phyloP scores from a whole-genome alignment of 2,113 vertebrate genomes.

The Alexandromys fortis region DNA sequence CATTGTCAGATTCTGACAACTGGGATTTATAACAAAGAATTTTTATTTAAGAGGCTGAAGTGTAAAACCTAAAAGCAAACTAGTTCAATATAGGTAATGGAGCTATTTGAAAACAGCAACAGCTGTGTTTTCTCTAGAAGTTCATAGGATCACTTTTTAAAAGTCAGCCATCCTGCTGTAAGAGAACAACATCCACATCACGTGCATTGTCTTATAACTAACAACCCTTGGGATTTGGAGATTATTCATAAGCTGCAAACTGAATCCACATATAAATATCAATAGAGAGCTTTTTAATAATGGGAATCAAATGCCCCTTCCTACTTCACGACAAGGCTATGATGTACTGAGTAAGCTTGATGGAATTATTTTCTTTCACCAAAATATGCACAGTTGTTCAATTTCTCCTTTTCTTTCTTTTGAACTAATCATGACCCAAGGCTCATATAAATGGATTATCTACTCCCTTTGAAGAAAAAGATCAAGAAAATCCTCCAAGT shows the following conservation, averaged over 20 bases:
- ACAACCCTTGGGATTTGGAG: conserved; percentile 58
- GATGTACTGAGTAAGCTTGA: conserved; percentile 71
- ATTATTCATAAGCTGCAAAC: conserved; percentile 13
- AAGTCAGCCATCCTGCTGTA: conserved; percentile 59
- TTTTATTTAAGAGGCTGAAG: conserved; percentile 56
- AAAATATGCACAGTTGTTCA: conserved; percentile 84
- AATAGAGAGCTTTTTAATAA: conserved; percentile 59
- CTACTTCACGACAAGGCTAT: conserved; percentile 79
- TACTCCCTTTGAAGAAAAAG: conserved; percentile 90
- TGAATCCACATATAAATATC: background rate
- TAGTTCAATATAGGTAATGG: conserved; percentile 56
- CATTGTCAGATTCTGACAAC: conserved; percentile 64
- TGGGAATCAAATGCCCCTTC: conserved; percentile 70
- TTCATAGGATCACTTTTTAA: conserved; percentile 49
- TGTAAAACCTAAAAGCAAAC: conserved; percentile 68
- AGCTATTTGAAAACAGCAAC: conserved; percentile 67
- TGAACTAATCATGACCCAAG: conserved; percentile 86
- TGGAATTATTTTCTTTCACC: conserved; percentile 81
- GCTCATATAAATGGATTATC: conserved; percentile 91
- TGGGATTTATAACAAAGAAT: conserved; percentile 45
- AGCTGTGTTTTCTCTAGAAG: conserved; percentile 54
- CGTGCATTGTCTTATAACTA: conserved; percentile 67
- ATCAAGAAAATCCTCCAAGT: conserved; percentile 91
- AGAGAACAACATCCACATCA: conserved; percentile 63
- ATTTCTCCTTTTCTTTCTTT: conserved; percentile 89